A percentile compares a stretch with the other conserved stretches of the same genome.
Conservation (phyloP, 2,888 invertebrate genomes). For the Tachina lurida region DNA sequence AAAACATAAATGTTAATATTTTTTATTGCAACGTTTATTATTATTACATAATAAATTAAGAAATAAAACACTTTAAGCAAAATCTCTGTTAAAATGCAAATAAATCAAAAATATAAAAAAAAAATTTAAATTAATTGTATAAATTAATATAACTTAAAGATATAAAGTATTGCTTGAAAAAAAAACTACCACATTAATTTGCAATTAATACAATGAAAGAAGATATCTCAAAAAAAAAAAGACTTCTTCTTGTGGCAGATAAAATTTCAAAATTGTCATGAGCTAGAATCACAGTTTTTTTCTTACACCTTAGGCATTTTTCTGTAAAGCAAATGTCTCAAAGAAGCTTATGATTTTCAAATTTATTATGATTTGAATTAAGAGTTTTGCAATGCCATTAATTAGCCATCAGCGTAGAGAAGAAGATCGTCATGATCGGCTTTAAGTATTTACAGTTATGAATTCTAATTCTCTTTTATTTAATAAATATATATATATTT, state of each 20-base stretch:
- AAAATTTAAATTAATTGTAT: background rate
- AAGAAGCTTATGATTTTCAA: conserved; percentile 45
- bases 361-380: conserved; percentile 17
- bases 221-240: background rate
- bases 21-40: background rate
- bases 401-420: conserved; percentile 47
- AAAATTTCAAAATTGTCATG: conserved; percentile 14
- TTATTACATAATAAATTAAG: conserved; percentile 4
- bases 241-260: background rate
- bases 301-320: background rate
- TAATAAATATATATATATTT: background rate
- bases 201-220: conserved; percentile 5
- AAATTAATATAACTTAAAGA: conserved; percentile 26
- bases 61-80: conserved; percentile 10
- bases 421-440: conserved; percentile 22
- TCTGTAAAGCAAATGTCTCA: conserved; percentile 50
- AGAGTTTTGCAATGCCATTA: conserved; percentile 63
- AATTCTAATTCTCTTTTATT: conserved; percentile 6
- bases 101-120: conserved; percentile 30
- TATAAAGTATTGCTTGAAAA: background rate
- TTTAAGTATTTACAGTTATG: conserved; percentile 51
- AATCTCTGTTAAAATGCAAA: background rate
- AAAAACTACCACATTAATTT: conserved; percentile 1
- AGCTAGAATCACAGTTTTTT: conserved; percentile 39
- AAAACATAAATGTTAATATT: too few species aligned